These are phyloP conservation scores for Eulemur albifrons DNA, from an alignment of 2,797 vertebrate genomes.

Conservation along the genomic window DNA sequence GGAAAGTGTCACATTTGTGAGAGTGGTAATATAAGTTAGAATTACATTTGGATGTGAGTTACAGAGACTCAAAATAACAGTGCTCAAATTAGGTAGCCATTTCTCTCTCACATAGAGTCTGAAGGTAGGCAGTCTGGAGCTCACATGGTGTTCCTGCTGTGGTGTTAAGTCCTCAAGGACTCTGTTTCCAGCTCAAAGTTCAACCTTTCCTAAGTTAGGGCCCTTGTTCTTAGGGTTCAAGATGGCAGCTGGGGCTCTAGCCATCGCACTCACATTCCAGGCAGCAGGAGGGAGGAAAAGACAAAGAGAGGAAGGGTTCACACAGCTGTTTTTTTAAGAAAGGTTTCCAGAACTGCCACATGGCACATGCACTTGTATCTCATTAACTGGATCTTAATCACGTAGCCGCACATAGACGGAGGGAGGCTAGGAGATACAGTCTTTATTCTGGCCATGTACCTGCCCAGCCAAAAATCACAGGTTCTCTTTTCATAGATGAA, in stretches of 20 bases:
- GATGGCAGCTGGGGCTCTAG: background rate
- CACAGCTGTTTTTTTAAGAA: background rate
- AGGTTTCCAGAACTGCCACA: background rate
- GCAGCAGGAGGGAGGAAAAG: background rate
- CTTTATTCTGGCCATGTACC: background rate
- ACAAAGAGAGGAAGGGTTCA: background rate
- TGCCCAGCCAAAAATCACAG: background rate
- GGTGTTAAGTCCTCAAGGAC: background rate
- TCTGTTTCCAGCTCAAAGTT: background rate
- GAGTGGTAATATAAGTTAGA: background rate
- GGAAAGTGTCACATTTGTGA: background rate
- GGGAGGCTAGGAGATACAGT: background rate
- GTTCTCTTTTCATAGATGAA: background rate
- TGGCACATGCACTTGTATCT: background rate
- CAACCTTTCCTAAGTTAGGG: background rate
- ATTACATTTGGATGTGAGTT: background rate
- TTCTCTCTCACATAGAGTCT: background rate
- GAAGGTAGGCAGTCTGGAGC: background rate
- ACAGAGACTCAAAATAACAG: background rate
- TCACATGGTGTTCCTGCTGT: background rate
- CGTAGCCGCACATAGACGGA: too few species aligned
- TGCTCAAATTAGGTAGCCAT: background rate
- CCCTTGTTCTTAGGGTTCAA: background rate
- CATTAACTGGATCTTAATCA: background rate
- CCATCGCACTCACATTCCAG: background rate